Conservation (phyloP, 2,113 vertebrate genomes). For the Scolopax mira region DNA sequence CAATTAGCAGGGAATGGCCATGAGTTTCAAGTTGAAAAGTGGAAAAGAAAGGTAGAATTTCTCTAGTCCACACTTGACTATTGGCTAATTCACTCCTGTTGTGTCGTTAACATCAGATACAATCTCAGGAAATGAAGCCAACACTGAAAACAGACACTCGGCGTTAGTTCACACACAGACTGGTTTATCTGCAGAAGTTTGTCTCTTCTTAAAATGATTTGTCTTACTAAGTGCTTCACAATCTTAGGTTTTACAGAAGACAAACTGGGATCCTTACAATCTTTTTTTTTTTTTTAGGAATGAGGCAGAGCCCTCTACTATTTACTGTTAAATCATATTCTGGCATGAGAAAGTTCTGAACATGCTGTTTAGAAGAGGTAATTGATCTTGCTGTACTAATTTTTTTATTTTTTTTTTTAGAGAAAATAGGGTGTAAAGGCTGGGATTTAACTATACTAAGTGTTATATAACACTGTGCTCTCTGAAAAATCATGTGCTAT, state of each 20-base stretch:
- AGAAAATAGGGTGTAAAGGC: background rate
- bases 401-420: background rate
- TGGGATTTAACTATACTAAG: background rate
- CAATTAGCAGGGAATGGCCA: constrained; percentile 62
- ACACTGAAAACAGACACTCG: background rate
- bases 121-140: background rate
- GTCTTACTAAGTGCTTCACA: background rate
- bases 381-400: background rate
- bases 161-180: background rate
- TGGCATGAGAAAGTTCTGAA: background rate
- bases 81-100: constrained; percentile 6
- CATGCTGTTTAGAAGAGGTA: background rate
- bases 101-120: background rate
- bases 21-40: constrained; percentile 37
- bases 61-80: background rate
- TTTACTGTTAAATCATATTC: background rate
- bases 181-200: background rate
- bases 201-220: background rate
- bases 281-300: background rate
- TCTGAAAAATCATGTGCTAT: background rate
- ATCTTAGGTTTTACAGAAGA: background rate
- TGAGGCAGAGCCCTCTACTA: background rate
- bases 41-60: constrained; percentile 17
- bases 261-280: background rate
- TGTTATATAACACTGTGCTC: background rate